A percentile compares a stretch with the other conserved stretches of the same genome.
phyloP scores from a whole-genome alignment of 2,113 vertebrate genomes.

The Tretioscincus oriximinensis region DNA sequence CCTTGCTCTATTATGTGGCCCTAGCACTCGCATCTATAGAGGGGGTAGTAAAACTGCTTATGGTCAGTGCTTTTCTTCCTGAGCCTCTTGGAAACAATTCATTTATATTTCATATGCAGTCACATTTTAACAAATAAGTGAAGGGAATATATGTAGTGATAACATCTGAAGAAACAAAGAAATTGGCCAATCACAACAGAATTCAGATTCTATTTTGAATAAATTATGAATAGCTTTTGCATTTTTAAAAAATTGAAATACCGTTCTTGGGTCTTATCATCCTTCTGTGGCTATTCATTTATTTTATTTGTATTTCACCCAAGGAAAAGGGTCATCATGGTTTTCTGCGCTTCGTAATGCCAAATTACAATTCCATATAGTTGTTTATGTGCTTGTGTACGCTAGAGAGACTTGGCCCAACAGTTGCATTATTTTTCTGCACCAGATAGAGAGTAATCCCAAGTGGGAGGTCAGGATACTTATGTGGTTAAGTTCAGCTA shows the following conservation, averaged over 20 bases:
- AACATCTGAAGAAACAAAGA: background rate
- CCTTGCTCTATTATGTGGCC: conserved; percentile 49
- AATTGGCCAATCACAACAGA: background rate
- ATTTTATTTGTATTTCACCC: background rate
- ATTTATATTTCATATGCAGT: conserved; percentile 46
- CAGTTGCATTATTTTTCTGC: no score
- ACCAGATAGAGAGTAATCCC: no score
- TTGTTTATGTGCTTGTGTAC: no score
- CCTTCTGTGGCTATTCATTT: background rate
- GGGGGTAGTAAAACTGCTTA: conserved; percentile 43
- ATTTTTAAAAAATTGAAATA: background rate
- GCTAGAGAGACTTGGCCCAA: no score
- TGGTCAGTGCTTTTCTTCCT: conserved; percentile 35
- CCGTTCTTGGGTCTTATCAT: background rate
- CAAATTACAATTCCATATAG: no score
- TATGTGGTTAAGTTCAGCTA: no score
- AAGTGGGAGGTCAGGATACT: no score
- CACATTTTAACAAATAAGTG: background rate
- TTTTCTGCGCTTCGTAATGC: no score
- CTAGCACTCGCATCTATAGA: conserved; percentile 22
- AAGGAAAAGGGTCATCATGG: no score
- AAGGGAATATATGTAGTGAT: background rate
- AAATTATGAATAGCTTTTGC: background rate
- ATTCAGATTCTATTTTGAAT: rapidly evolving
- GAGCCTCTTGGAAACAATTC: background rate